Percentiles rank a stretch among this genome's conserved stretches.
Conservation (phyloP, 1,140 invertebrate species). For the Battus philenor region DNA sequence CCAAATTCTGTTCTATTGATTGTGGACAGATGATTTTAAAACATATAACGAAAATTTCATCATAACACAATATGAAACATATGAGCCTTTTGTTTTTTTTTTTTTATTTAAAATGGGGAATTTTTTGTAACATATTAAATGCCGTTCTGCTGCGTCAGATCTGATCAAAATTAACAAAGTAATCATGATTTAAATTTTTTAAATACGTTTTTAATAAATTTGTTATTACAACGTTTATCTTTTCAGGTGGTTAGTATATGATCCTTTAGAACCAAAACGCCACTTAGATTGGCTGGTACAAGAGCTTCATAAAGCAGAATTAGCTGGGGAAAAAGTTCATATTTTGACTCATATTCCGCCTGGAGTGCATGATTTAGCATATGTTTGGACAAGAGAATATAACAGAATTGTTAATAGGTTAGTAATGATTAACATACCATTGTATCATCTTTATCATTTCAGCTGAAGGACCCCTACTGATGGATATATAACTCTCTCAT, state of each 20-base stretch:
- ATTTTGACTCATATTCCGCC: slow-evolving; percentile 90
- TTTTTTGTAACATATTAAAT: not conserved
- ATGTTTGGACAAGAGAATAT: slow-evolving; percentile 82
- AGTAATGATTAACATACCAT: too few species aligned
- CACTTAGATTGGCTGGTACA: slow-evolving; percentile 87
- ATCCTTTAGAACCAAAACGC: slow-evolving; percentile 78
- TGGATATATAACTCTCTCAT: too few species aligned
- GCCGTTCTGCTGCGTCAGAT: too few species aligned
- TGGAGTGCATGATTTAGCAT: slow-evolving; percentile 80
- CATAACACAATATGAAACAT: not conserved
- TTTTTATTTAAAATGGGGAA: not conserved
- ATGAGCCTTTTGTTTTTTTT: not conserved
- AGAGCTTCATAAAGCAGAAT: slow-evolving; percentile 83
- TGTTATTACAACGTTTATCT: too few species aligned
- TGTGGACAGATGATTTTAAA: too few species aligned
- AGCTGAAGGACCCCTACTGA: too few species aligned
- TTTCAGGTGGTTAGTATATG: slow-evolving; percentile 78
- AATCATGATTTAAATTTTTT: too few species aligned
- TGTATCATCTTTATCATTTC: too few species aligned
- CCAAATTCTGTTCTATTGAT: too few species aligned
- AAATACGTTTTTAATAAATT: too few species aligned
- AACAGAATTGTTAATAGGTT: slow-evolving; percentile 78
- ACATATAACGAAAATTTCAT: not conserved
- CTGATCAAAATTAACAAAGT: too few species aligned
- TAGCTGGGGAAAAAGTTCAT: slow-evolving; percentile 84